A percentile compares a stretch with the other conserved stretches of the same genome.
Evolutionary conservation across 2,888 invertebrate genomes (phyloP).

Genomic region (Tetragonula carbonaria): DNA sequence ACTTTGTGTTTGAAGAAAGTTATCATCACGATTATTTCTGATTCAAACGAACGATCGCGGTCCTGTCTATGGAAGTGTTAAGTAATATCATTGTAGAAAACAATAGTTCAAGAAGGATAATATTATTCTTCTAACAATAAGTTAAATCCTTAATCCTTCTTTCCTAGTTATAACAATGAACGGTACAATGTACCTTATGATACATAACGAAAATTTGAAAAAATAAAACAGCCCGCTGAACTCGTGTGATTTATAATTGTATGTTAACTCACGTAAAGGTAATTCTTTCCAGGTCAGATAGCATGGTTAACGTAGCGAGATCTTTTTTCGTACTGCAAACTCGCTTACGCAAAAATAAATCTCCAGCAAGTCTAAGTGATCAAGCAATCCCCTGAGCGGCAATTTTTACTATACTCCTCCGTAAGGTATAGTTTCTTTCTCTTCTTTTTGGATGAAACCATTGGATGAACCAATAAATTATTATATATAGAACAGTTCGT

Average conservation of each 20-base stretch:
- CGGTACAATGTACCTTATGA: not conserved
- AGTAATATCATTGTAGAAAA: too few species aligned
- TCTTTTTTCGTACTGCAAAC: constrained; percentile 1
- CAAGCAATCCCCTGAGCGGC: not conserved
- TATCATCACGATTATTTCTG: too few species aligned
- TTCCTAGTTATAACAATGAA: not conserved
- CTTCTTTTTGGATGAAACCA: not conserved
- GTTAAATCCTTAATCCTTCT: not conserved
- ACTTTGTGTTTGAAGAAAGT: too few species aligned
- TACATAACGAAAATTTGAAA: not conserved
- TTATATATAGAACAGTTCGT: too few species aligned
- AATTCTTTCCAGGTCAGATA: constrained; percentile 10
- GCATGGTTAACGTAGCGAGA: constrained; percentile 9
- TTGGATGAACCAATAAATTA: too few species aligned
- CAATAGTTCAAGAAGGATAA: too few species aligned
- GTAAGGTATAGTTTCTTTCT: not conserved
- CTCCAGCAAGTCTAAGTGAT: constrained; percentile 7
- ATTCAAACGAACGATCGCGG: too few species aligned
- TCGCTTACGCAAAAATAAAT: constrained; percentile 21
- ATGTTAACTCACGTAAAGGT: constrained; percentile 8
- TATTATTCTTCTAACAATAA: not conserved
- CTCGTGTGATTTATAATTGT: constrained; percentile 1
- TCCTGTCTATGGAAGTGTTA: too few species aligned
- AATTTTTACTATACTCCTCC: not conserved
- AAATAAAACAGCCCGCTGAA: not conserved